Evolutionary conservation across 1,140 invertebrate genomes (phyloP).

Genomic region (Apis florea): DNA sequence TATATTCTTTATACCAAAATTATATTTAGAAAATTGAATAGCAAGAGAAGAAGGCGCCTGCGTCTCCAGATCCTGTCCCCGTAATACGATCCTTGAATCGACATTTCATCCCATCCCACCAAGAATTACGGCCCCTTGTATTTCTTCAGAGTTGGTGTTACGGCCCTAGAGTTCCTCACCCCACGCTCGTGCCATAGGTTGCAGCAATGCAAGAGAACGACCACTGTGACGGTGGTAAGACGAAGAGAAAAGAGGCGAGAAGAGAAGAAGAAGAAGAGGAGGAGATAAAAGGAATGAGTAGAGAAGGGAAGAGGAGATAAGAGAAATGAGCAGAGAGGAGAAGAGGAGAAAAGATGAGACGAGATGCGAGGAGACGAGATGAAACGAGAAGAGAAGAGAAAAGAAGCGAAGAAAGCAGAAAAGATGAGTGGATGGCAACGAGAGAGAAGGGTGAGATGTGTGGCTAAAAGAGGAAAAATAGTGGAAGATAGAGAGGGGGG

Average conservation of each 20-base stretch:
- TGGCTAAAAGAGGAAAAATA: conserved; percentile 23
- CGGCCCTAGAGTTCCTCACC: conserved; percentile 42
- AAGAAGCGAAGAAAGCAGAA: neutral
- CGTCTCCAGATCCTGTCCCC: neutral
- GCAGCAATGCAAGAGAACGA: conserved; percentile 26
- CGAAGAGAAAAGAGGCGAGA: neutral
- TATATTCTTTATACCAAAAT: too few species aligned
- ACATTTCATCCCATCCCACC: neutral
- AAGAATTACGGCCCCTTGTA: conserved; percentile 22
- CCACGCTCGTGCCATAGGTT: conserved; percentile 38
- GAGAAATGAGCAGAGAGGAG: neutral
- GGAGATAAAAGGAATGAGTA: neutral
- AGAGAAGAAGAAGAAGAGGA: neutral
- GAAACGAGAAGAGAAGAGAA: neutral
- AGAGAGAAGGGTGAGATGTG: conserved; percentile 18
- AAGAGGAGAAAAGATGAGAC: conserved; percentile 7
- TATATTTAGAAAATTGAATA: neutral
- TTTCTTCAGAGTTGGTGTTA: conserved; percentile 38
- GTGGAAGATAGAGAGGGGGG: neutral
- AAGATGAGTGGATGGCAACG: conserved; percentile 15
- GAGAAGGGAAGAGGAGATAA: conserved; percentile 6
- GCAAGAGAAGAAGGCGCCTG: conserved; percentile 4
- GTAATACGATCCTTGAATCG: conserved; percentile 10
- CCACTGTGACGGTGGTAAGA: neutral
- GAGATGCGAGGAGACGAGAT: neutral